A percentile compares a stretch with the other conserved stretches of the same genome.
These are phyloP conservation scores for Tupiocoris notatus DNA, from an alignment of 2,888 invertebrate genomes.

Conservation along the genomic window DNA sequence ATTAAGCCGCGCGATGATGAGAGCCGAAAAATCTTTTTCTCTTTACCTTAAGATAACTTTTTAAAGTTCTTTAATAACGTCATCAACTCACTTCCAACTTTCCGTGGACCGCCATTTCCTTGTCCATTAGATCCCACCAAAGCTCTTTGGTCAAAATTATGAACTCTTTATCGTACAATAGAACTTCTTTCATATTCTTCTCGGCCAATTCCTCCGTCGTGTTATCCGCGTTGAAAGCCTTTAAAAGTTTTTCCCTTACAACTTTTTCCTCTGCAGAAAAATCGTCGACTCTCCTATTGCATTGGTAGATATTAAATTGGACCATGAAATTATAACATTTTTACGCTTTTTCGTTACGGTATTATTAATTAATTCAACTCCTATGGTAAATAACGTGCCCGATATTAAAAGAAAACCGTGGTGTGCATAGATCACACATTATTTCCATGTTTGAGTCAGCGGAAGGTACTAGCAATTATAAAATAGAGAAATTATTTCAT, in stretches of 20 bases:
- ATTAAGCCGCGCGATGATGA: too few species aligned
- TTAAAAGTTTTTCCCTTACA: background rate
- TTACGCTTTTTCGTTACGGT: too few species aligned
- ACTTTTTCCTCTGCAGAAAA: slow-evolving; percentile 6
- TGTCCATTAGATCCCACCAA: slow-evolving; percentile 36
- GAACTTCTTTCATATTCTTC: slow-evolving; percentile 33
- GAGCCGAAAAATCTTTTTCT: too few species aligned
- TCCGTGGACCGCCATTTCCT: slow-evolving; percentile 24
- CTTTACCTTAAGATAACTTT: background rate
- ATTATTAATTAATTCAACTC: too few species aligned
- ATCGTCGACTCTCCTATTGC: background rate
- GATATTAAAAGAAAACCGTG: too few species aligned
- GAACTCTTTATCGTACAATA: slow-evolving; percentile 32
- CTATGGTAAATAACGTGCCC: too few species aligned
- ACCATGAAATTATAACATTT: too few species aligned
- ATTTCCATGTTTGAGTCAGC: too few species aligned
- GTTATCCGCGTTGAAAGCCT: slow-evolving; percentile 22
- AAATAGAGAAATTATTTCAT: too few species aligned
- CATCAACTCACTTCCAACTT: slow-evolving; percentile 12
- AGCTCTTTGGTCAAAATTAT: slow-evolving; percentile 22
- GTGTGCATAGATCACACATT: too few species aligned
- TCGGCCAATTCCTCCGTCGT: slow-evolving; percentile 19
- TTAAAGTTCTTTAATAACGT: background rate
- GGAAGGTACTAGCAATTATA: too few species aligned
- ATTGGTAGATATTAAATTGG: too few species aligned